phyloP scores from a whole-genome alignment of 2,797 vertebrate genomes.

The Dendrocincla tyrannina region DNA sequence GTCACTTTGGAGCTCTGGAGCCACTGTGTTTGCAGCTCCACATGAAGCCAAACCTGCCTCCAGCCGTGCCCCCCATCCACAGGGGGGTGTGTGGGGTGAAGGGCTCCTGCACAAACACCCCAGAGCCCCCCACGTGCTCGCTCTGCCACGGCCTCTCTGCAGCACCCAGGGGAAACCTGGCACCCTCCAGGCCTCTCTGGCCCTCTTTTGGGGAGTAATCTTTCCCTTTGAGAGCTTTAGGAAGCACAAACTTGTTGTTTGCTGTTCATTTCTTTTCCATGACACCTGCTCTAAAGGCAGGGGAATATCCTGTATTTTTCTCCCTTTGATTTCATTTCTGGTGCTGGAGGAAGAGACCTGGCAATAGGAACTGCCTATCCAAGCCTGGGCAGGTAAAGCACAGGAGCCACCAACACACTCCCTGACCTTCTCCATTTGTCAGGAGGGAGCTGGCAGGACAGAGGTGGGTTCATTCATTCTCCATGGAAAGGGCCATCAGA shows the following conservation, averaged over 20 bases:
- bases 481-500: neutral
- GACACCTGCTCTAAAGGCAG: neutral
- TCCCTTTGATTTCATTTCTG: neutral
- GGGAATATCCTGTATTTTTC: neutral
- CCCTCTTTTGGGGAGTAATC: neutral
- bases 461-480: neutral
- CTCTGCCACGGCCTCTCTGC: neutral
- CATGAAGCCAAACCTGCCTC: neutral
- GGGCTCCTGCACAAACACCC: neutral
- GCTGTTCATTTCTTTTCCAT: neutral
- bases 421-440: rapidly evolving
- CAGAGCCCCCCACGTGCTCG: neutral
- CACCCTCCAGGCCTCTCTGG: neutral
- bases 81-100: rapidly evolving
- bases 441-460: neutral
- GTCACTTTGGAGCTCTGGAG: neutral
- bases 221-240: neutral
- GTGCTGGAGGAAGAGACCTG: neutral
- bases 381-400: neutral
- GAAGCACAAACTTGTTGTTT: neutral
- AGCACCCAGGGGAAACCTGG: neutral
- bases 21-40: rapidly evolving
- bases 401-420: neutral
- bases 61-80: neutral
- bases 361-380: neutral